Evolutionary conservation across 2,113 vertebrate genomes (phyloP).

Genomic region (Gambusia holbrooki): DNA sequence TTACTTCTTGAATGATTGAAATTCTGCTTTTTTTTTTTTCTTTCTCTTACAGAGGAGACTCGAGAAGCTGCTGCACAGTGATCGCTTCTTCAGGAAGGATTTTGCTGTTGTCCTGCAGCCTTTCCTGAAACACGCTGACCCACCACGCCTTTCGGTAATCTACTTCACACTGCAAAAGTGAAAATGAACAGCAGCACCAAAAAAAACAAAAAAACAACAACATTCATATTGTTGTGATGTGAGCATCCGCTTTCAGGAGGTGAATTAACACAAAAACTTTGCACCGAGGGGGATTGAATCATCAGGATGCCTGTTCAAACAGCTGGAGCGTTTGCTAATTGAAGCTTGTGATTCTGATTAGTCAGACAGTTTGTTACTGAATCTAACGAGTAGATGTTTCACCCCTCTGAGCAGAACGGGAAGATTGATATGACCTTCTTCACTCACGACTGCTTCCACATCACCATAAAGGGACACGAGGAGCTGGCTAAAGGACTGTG

Average conservation of each 20-base stretch:
- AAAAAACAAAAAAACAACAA: neutral
- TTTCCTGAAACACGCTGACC: conserved; percentile 77
- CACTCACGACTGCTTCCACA: conserved; percentile 85
- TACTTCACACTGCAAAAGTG: neutral
- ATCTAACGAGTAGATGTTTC: neutral
- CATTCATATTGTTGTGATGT: neutral
- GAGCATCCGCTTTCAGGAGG: conserved; percentile 15
- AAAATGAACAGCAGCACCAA: neutral
- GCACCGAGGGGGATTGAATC: conserved; percentile 17
- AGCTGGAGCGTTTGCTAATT: neutral
- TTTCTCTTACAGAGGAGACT: conserved; percentile 71
- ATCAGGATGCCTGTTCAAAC: conserved; percentile 10
- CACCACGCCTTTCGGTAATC: conserved; percentile 77
- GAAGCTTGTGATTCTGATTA: neutral
- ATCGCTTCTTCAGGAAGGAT: conserved; percentile 78
- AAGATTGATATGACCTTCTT: conserved; percentile 84
- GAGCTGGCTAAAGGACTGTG: conserved; percentile 84
- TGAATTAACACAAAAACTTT: conserved; percentile 14
- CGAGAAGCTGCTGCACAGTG: conserved; percentile 74
- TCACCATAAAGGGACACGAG: conserved; percentile 84
- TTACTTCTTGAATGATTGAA: neutral
- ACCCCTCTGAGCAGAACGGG: conserved; percentile 70
- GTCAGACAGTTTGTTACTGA: conserved; percentile 1
- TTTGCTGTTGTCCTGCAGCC: conserved; percentile 85
- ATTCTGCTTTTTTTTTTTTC: neutral